These are phyloP conservation scores for Distichodus sexfasciatus DNA, from an alignment of 2,797 vertebrate species.

Conservation along the genomic window DNA sequence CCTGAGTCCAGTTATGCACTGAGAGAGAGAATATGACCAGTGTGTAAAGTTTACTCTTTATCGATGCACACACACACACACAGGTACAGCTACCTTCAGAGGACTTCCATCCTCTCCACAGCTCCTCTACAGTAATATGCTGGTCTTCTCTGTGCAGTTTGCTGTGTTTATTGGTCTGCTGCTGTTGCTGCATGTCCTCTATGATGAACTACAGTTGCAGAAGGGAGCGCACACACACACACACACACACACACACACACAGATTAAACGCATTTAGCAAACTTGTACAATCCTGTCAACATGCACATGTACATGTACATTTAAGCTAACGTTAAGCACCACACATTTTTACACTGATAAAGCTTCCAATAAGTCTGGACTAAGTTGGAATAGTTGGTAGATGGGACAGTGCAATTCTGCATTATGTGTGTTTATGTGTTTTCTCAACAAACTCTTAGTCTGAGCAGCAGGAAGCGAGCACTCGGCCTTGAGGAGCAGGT, in stretches of 20 bases:
- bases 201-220: slow-evolving; percentile 69
- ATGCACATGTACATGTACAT: no score
- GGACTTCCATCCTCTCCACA: slow-evolving; percentile 95
- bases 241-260: neutral
- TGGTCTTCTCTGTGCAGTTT: slow-evolving; percentile 95
- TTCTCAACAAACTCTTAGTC: no score
- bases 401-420: no score
- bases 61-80: neutral
- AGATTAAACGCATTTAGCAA: neutral
- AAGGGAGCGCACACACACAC: neutral
- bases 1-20: slow-evolving; percentile 99
- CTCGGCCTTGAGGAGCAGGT: no score
- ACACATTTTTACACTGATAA: no score
- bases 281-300: no score
- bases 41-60: neutral
- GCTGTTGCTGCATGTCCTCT: slow-evolving; percentile 96
- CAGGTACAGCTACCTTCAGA: slow-evolving; percentile 81
- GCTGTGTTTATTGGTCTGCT: slow-evolving; percentile 90
- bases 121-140: slow-evolving; percentile 95
- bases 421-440: neutral
- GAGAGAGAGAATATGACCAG: slow-evolving; percentile 45
- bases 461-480: no score
- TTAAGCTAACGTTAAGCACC: no score
- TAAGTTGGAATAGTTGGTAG: no score
- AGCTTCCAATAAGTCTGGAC: no score